Conservation (phyloP, 2,113 vertebrate species). For the Anolis sagrei region DNA sequence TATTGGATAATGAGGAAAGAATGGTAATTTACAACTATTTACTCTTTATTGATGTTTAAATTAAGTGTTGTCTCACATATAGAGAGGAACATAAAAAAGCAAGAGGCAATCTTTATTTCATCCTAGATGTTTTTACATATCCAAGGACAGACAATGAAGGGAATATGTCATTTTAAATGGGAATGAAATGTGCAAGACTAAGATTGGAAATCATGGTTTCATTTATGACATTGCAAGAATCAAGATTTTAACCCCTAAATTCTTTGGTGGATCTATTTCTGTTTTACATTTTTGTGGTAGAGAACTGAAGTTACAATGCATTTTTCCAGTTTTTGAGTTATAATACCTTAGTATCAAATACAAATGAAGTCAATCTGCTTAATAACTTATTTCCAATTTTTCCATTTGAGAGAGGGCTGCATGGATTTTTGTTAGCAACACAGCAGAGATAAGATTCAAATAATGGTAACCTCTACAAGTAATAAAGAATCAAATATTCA, state of each 20-base stretch:
- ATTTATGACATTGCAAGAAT: not conserved
- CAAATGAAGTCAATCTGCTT: not conserved
- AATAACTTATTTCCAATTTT: not conserved
- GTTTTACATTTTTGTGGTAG: not conserved
- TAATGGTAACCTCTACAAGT: not conserved
- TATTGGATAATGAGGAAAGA: constrained; percentile 68
- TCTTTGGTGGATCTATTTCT: constrained; percentile 30
- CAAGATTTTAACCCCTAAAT: not conserved
- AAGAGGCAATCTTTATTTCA: constrained; percentile 65
- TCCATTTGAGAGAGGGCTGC: not conserved
- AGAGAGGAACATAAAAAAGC: constrained; percentile 58
- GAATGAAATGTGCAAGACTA: constrained; percentile 43
- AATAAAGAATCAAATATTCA: not conserved
- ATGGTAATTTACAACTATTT: constrained; percentile 73
- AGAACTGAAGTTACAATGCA: not conserved
- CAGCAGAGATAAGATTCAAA: not conserved
- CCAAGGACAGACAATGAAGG: constrained; percentile 49
- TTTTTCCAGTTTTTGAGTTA: not conserved
- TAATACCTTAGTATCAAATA: not conserved
- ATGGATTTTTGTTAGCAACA: not conserved
- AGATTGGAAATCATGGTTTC: not conserved
- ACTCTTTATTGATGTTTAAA: constrained; percentile 71
- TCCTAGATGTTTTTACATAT: constrained; percentile 40
- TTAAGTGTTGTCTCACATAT: constrained; percentile 58
- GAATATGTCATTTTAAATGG: constrained; percentile 35